Evolutionary conservation across 2,113 vertebrate species (phyloP).

Genomic region (Zosterops hypoxanthus): DNA sequence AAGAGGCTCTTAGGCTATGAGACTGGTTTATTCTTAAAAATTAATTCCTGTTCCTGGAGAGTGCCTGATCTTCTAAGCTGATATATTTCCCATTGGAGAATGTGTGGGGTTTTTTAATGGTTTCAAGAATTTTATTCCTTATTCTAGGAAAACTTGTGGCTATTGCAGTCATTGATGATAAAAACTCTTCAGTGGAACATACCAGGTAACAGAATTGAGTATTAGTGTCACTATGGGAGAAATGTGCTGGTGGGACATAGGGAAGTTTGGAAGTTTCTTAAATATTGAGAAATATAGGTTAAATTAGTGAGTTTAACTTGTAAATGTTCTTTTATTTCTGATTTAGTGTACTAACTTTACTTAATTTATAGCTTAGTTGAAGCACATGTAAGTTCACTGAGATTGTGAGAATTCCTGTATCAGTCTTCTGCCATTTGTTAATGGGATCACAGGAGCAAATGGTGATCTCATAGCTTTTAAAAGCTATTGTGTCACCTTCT

Average conservation of each 20-base stretch:
- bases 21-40: background rate
- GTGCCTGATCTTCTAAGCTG: background rate
- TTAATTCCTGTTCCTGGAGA: background rate
- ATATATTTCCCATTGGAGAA: background rate
- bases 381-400: background rate
- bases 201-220: constrained; percentile 81
- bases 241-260: background rate
- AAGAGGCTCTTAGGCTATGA: background rate
- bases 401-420: background rate
- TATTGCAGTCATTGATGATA: constrained; percentile 93
- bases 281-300: background rate
- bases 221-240: background rate
- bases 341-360: background rate
- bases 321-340: background rate
- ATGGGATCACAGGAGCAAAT: background rate
- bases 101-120: background rate
- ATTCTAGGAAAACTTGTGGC: constrained; percentile 92
- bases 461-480: background rate
- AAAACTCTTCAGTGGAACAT: constrained; percentile 87
- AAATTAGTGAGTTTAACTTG: background rate
- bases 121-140: constrained; percentile 36
- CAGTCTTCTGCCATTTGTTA: background rate
- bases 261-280: background rate
- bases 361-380: background rate
- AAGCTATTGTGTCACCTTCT: background rate